These are phyloP conservation scores for Oreochromis tanganicae DNA, from an alignment of 2,113 vertebrate genomes.

Conservation along the genomic window DNA sequence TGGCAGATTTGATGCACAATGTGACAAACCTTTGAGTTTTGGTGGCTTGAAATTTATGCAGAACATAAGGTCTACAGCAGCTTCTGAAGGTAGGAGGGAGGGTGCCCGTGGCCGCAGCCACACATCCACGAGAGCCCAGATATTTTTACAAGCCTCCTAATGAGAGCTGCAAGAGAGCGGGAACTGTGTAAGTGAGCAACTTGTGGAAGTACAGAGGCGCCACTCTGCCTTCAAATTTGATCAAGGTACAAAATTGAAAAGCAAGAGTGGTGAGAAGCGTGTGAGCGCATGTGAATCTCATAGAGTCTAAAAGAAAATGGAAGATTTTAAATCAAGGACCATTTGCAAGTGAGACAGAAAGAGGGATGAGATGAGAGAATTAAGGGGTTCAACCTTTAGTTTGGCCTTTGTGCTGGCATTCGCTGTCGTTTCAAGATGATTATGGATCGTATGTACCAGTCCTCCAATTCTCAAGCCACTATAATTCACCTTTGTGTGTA, in stretches of 20 bases:
- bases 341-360: slow-evolving; percentile 10
- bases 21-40: background rate
- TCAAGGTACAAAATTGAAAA: slow-evolving; percentile 18
- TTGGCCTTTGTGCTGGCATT: slow-evolving; percentile 36
- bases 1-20: background rate
- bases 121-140: slow-evolving; percentile 32
- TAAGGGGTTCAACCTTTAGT: slow-evolving; percentile 42
- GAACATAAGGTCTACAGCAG: background rate
- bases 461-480: background rate
- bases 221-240: slow-evolving; percentile 34
- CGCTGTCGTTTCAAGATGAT: slow-evolving; percentile 21
- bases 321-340: background rate
- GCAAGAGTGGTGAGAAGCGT: background rate
- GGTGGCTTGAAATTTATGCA: background rate
- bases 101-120: slow-evolving; percentile 3
- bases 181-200: background rate
- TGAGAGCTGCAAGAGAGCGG: slow-evolving; percentile 34
- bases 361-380: slow-evolving; percentile 2
- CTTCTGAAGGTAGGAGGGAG: background rate
- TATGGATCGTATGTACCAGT: slow-evolving; percentile 19
- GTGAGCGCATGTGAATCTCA: background rate
- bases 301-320: background rate
- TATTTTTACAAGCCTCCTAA: slow-evolving; percentile 63
- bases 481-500: slow-evolving; percentile 7
- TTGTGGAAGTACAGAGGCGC: slow-evolving; percentile 26